phyloP scores from a whole-genome alignment of 2,113 vertebrate species.

The Eptesicus fuscus region DNA sequence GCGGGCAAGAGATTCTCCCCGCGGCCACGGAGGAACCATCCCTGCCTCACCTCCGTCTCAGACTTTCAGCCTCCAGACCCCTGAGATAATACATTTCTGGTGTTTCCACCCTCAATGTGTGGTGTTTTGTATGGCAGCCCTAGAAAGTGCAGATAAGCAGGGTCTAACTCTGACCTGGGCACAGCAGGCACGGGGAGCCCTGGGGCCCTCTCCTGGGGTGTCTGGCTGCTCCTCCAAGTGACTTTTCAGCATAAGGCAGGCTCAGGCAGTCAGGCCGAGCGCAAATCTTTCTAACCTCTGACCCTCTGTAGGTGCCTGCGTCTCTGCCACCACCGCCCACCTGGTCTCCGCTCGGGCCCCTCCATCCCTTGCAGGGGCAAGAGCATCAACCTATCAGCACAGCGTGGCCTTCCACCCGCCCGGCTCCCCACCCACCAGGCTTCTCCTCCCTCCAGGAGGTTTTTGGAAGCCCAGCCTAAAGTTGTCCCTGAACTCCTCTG shows the following conservation, averaged over 20 bases:
- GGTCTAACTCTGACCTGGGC: neutral
- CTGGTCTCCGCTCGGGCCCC: neutral
- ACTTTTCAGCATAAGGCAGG: neutral
- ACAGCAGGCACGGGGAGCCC: neutral
- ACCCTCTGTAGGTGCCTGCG: neutral
- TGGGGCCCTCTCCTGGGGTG: neutral
- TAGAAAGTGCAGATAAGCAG: neutral
- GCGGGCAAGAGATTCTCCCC: no score
- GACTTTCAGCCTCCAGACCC: neutral
- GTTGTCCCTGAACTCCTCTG: neutral
- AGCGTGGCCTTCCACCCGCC: neutral
- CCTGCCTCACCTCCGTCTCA: neutral
- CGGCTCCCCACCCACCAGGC: neutral
- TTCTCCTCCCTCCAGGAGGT: neutral
- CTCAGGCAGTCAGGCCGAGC: neutral
- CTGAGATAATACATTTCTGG: neutral
- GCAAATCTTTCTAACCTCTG: neutral
- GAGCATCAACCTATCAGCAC: accelerated
- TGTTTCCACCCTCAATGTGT: neutral
- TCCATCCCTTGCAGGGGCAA: neutral
- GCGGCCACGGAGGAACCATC: neutral
- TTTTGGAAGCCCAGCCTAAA: neutral
- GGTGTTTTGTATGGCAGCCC: neutral
- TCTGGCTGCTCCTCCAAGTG: no score
- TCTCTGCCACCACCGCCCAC: neutral